A percentile compares a stretch with the other conserved stretches of the same genome.
These are phyloP conservation scores for Polypedilum vanderplanki DNA, from an alignment of 1,140 invertebrate genomes.

Conservation along the genomic window DNA sequence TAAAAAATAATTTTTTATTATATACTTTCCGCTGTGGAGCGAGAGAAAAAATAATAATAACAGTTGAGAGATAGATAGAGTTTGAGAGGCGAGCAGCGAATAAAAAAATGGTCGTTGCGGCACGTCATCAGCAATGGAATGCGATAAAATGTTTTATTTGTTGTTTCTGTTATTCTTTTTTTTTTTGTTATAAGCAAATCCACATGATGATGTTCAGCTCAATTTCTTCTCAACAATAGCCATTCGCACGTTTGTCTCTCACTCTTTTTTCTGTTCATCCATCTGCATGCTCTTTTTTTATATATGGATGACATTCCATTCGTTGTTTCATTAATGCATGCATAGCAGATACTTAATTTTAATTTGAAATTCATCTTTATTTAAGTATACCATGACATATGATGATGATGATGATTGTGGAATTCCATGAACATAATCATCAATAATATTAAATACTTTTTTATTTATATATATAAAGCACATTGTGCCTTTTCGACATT, in stretches of 20 bases:
- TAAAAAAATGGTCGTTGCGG: slow-evolving; percentile 13
- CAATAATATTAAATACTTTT: not conserved
- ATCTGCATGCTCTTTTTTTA: not conserved
- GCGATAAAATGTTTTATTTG: slow-evolving; percentile 27
- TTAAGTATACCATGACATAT: not conserved
- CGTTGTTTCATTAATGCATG: not conserved
- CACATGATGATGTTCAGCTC: slow-evolving; percentile 16
- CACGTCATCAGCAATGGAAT: slow-evolving; percentile 28
- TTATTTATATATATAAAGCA: not conserved
- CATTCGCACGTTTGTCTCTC: not conserved
- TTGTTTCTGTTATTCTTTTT: not conserved
- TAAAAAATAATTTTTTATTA: slow-evolving; percentile 3
- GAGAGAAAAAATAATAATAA: not conserved
- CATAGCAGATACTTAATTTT: too few relatives aligned
- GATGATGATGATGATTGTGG: not conserved
- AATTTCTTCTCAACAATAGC: slow-evolving; percentile 12
- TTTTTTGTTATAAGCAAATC: not conserved
- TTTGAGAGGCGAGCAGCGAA: not conserved
- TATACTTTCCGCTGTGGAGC: not conserved
- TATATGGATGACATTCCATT: slow-evolving; percentile 10
- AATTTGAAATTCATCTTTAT: too few relatives aligned
- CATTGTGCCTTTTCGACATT: slow-evolving; percentile 4
- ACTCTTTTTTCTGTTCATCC: not conserved
- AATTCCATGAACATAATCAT: not conserved
- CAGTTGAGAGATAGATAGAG: not conserved